Evolutionary conservation across 2,113 vertebrate genomes (phyloP).

Genomic region (Oceanodroma tethys): DNA sequence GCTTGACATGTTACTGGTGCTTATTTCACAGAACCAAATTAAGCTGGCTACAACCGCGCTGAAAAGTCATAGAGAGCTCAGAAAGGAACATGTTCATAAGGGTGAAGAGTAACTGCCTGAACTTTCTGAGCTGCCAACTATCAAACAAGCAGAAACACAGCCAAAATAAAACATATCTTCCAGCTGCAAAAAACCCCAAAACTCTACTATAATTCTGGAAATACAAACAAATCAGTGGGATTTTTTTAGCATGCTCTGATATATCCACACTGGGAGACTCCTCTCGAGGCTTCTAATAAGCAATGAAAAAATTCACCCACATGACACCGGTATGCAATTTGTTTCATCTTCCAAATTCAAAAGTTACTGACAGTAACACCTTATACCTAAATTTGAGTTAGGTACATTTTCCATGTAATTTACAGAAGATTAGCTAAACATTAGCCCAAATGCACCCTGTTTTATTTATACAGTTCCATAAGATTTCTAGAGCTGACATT

Average conservation of each 20-base stretch:
- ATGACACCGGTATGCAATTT: not conserved
- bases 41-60: not conserved
- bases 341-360: not conserved
- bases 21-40: constrained; percentile 17
- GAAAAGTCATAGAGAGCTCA: not conserved
- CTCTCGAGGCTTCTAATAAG: not conserved
- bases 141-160: not conserved
- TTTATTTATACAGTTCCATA: not conserved
- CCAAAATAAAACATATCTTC: not conserved
- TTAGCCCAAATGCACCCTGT: not conserved
- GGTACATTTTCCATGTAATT: not conserved
- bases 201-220: not conserved
- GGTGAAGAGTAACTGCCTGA: not conserved
- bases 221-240: not conserved
- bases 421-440: not conserved
- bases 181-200: not conserved
- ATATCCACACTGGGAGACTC: not conserved
- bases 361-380: not conserved
- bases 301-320: not conserved
- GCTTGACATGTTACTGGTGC: not conserved
- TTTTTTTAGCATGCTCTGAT: not conserved
- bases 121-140: not conserved
- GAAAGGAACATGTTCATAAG: not conserved
- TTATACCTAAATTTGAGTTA: not conserved
- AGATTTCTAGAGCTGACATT: not conserved